Base-by-base conservation (phyloP, 2,113 vertebrate species). In the Enhydra lutris region DNA sequence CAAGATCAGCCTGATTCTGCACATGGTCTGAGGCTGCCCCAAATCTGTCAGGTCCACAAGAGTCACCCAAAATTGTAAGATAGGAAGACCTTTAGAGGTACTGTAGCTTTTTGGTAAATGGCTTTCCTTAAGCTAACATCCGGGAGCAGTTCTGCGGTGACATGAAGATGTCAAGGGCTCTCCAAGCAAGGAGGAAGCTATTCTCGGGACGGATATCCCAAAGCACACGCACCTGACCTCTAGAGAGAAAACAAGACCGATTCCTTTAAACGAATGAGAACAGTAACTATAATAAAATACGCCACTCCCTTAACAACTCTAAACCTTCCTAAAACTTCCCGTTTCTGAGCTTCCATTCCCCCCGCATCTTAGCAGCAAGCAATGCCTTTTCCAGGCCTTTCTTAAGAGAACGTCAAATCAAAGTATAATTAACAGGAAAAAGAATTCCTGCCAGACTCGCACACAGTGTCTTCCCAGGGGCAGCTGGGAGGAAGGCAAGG, bases 401-500 rank as follows among this genome's bases (percentile, higher is more conserved):
- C 11, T 57, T 31, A 65, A 78, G 84, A 59, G 24, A 91, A 82
- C 55, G 74, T 92, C 89, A 24, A 23, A 45, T 82, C 23, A 3
- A 93, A 93, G 83, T 83, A 50, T 8, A 89, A 47, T 86, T 57
- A 47, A 36, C 21, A 4, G n/a, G 26, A 31, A 65, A 63, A 74
- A 34, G 36, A 12, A 3, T 7, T 61, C 31, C 7, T 21, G 26
- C 6, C 34, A 47, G 10, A 36, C 23, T 0, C 0, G 0, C 52
- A 59, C 4, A 3, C 7, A 34, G 78, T 9, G 36, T 13, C 36
- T 69, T 39, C 24, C 17, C 7, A 9, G 67, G 7, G 50, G 57
- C 65, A 39, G 78, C 12, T 10, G 23, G 23, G 31, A 69, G 36
- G 29, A 39, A 5, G 4, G 21, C 57, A 2, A 24, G 55, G 36